Conservation (phyloP, 1,140 invertebrate species). For the Drosophila kepulauana region DNA sequence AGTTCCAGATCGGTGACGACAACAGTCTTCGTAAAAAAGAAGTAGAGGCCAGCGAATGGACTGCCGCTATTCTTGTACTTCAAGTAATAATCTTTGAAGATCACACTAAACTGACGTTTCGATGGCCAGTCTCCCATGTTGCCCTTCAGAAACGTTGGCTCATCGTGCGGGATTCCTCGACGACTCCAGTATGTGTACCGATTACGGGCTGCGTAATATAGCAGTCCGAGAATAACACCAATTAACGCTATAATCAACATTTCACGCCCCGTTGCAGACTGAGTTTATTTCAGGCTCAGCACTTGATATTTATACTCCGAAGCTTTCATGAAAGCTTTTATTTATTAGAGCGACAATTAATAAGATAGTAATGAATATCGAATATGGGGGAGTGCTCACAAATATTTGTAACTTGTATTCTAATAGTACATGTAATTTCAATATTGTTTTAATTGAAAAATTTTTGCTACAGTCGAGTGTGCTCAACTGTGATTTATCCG, state of each 20-base stretch:
- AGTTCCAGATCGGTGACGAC: constrained; percentile 86
- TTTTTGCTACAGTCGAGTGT: not conserved
- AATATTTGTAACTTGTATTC: not conserved
- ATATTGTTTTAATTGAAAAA: not conserved
- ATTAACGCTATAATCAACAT: constrained; percentile 61
- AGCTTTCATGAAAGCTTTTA: constrained; percentile 15
- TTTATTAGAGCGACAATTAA: not conserved
- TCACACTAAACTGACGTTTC: constrained; percentile 63
- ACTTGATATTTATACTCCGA: constrained; percentile 30
- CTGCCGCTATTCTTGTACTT: constrained; percentile 52
- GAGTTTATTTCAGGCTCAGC: not conserved
- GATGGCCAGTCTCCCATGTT: constrained; percentile 80
- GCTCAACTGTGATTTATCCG: not conserved
- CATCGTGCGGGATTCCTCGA: constrained; percentile 62
- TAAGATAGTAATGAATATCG: no score
- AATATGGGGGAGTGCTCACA: not conserved
- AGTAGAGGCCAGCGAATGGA: constrained; percentile 69
- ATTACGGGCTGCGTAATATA: constrained; percentile 50
- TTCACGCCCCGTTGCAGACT: constrained; percentile 26
- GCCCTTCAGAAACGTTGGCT: constrained; percentile 50
- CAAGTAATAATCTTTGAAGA: constrained; percentile 65
- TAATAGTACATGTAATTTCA: not conserved
- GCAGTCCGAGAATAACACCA: constrained; percentile 39
- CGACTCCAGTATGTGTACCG: constrained; percentile 73
- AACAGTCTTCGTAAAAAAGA: constrained; percentile 56